Conservation (phyloP, 2,113 vertebrate species). For the Stigmatopora argus region DNA sequence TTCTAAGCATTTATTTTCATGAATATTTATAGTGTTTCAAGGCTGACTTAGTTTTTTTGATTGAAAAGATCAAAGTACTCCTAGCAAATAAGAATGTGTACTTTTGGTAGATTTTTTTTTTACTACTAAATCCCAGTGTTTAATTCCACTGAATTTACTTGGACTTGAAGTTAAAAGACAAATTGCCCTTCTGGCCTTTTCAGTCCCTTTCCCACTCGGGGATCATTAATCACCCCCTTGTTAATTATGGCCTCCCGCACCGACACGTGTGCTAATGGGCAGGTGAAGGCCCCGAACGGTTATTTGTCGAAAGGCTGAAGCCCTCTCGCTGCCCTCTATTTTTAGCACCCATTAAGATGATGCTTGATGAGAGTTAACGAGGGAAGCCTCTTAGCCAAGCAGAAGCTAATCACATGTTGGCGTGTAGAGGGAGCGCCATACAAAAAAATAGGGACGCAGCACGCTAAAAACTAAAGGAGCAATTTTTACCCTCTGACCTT, state of each 20-base stretch:
- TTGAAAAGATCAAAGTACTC: too few relatives aligned
- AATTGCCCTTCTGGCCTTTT: slow-evolving; percentile 65
- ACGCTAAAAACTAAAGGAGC: not conserved
- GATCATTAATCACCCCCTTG: slow-evolving; percentile 57
- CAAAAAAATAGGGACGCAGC: slow-evolving; percentile 9
- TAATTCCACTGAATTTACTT: not conserved
- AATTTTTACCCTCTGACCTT: too few relatives aligned
- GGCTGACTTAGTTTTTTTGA: too few relatives aligned
- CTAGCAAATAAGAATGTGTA: too few relatives aligned
- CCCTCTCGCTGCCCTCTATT: slow-evolving; percentile 57
- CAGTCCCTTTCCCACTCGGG: slow-evolving; percentile 17
- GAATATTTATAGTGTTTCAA: too few relatives aligned
- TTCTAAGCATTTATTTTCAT: too few relatives aligned
- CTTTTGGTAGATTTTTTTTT: too few relatives aligned
- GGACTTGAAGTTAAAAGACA: slow-evolving; percentile 9
- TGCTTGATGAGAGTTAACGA: slow-evolving; percentile 70
- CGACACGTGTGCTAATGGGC: slow-evolving; percentile 1
- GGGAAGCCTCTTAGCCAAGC: slow-evolving; percentile 51
- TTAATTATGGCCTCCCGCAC: slow-evolving; percentile 49
- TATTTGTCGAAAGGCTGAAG: slow-evolving; percentile 50
- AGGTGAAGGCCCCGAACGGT: slow-evolving; percentile 5
- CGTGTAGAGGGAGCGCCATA: slow-evolving; percentile 18
- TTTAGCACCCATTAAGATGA: slow-evolving; percentile 72
- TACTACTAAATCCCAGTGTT: too few relatives aligned
- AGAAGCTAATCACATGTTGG: slow-evolving; percentile 55